These are phyloP conservation scores for Dione juno DNA, from an alignment of 2,888 invertebrate species.

Conservation along the genomic window DNA sequence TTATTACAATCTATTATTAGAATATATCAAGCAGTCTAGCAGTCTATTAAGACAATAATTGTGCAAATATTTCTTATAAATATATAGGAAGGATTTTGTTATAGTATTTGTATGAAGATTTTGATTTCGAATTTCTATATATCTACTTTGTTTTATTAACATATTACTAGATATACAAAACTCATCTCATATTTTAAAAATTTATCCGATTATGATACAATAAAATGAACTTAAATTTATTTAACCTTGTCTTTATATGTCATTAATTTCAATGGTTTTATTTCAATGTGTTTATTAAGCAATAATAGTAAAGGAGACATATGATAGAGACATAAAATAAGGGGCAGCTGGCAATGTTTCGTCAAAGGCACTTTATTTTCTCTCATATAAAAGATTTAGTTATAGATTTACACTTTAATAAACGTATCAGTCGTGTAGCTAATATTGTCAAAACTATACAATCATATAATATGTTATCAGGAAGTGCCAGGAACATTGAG, in stretches of 20 bases:
- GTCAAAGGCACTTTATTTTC: constrained; percentile 1
- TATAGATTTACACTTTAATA: neutral
- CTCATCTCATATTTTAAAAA: neutral
- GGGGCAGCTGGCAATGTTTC: neutral
- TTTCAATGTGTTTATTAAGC: neutral
- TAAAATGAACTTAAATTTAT: neutral
- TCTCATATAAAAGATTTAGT: neutral
- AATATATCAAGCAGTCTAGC: constrained; percentile 14
- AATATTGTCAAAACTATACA: neutral
- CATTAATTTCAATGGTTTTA: neutral
- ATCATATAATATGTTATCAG: neutral
- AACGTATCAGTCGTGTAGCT: neutral
- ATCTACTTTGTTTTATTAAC: neutral
- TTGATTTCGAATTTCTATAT: neutral
- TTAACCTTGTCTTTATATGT: neutral
- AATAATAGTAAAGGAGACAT: neutral
- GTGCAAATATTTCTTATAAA: neutral
- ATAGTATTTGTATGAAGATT: neutral
- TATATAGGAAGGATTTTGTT: neutral
- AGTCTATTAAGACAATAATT: constrained; percentile 16
- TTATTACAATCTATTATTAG: constrained; percentile 28
- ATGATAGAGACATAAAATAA: neutral
- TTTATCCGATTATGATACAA: neutral
- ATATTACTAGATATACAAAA: too few relatives aligned
- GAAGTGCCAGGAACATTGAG: neutral